Conservation (phyloP, 2,113 vertebrate genomes). For the Motacilla tschutschensis region DNA sequence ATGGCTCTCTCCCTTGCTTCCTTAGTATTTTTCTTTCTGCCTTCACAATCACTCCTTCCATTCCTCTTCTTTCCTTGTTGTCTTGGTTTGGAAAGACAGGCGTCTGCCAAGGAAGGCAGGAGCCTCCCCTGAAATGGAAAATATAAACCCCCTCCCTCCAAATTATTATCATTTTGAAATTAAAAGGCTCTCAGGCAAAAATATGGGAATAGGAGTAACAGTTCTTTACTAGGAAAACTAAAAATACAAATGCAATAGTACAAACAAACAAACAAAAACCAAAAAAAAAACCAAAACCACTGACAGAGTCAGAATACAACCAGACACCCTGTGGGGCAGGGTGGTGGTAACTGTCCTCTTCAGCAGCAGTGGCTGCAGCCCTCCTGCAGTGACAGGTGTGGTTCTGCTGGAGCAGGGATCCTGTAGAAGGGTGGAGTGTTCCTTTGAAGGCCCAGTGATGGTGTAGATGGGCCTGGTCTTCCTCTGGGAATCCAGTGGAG, state of each 20-base stretch:
- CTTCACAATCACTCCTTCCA: background rate
- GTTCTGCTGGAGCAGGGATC: background rate
- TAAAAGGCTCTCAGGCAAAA: background rate
- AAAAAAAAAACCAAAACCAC: too few species aligned
- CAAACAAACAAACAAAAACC: background rate
- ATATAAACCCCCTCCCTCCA: background rate
- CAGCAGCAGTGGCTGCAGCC: background rate
- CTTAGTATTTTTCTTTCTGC: background rate
- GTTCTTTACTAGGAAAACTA: background rate
- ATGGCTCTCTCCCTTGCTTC: background rate
- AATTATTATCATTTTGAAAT: background rate
- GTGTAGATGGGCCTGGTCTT: background rate
- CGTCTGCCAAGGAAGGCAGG: background rate
- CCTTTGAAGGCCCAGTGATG: background rate
- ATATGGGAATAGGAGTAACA: background rate
- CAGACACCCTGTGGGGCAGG: background rate
- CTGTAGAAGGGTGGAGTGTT: background rate
- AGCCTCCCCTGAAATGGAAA: background rate
- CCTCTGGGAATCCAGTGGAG: background rate
- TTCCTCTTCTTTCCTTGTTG: background rate
- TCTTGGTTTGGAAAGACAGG: background rate
- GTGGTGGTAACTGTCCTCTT: accelerated
- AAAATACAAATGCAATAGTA: background rate
- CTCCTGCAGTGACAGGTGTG: background rate
- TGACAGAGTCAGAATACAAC: background rate